Base-by-base conservation (phyloP, 2,888 invertebrate species). In the Coenonympha glycerion region DNA sequence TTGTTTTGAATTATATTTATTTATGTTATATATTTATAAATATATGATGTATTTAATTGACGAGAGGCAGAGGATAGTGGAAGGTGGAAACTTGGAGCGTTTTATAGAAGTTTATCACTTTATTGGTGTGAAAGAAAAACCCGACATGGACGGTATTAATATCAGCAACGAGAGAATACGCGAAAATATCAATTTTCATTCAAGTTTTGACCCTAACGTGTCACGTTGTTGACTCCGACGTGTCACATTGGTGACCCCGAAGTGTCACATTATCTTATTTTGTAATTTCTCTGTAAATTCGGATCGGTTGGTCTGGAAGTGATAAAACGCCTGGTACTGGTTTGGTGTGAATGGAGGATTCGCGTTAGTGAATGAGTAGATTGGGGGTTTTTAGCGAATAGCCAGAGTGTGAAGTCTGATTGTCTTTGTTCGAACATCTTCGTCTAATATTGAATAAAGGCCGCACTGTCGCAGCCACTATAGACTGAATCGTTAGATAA, bases 331-430 rank as follows among this genome's bases (percentile, higher is more conserved):
- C 33, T 18, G 24, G 16, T 30, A 45, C 11, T 41, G n/a, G n/a
- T 15, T 24, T 31, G 8, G 31, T 39, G 46, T 47, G 39, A 48
- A 33, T 26, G 9, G 26, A 28, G 26, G 8, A 24, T 28, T 19
- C 11, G 42, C 26, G 21, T 33, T 22, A 22, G 22, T 15, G 16
- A 16, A 16, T 1, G 22, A 19, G 1, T 13, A 30, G 33, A 37
- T 37, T 44, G 31, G 24, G 11, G 26, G 19, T 47, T 30, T 19
- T 50, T 39, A 37, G 36, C 11, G 44, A 30, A 51, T 42, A 34
- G 44, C 44, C 48, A 45, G 37, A 28, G 46, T 45, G 58, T 58
- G 58, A 84, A 84, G 82, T 79, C 82, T 83, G 82, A 82, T 76
- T 76, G 77, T 74, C 56, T 54, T 53, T 34, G 13, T 31, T 21